A percentile compares a stretch with the other conserved stretches of the same genome.
Conservation (phyloP, 2,113 vertebrate genomes). For the Callithrix jacchus region DNA sequence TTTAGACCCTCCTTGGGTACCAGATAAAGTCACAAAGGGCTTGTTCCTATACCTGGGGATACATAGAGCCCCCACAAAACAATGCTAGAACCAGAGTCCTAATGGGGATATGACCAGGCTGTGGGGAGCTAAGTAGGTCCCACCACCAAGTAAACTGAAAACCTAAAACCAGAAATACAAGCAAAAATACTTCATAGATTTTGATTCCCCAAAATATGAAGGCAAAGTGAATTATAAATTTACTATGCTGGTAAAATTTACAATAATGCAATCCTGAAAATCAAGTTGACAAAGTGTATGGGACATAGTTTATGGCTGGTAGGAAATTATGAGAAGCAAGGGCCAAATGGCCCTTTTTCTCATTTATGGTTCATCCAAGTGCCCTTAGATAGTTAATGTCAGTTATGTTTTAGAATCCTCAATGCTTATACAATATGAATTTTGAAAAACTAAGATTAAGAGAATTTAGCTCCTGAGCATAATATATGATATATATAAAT, state of each 20-base stretch:
- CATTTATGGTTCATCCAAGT: not conserved
- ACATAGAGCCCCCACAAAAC: not conserved
- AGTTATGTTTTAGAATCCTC: not conserved
- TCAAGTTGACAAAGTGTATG: not conserved
- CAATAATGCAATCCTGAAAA: not conserved
- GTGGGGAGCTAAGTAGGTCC: not conserved
- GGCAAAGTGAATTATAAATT: not conserved
- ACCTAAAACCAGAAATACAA: not conserved
- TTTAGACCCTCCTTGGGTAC: not conserved
- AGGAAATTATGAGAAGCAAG: not conserved
- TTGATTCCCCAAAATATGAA: not conserved
- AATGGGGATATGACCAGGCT: not conserved
- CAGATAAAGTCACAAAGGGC: not conserved
- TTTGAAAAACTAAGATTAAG: not conserved
- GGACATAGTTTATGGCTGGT: not conserved
- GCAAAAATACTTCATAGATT: not conserved
- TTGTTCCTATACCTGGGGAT: not conserved
- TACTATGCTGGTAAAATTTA: not conserved
- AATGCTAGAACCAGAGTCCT: not conserved
- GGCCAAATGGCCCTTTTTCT: not conserved
- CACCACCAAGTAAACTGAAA: not conserved
- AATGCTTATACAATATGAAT: not conserved
- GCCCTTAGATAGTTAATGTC: not conserved
- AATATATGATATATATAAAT: not conserved
- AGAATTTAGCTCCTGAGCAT: not conserved